These are phyloP conservation scores for Ditula angustiorana DNA, from an alignment of 2,888 invertebrate species.

Conservation along the genomic window DNA sequence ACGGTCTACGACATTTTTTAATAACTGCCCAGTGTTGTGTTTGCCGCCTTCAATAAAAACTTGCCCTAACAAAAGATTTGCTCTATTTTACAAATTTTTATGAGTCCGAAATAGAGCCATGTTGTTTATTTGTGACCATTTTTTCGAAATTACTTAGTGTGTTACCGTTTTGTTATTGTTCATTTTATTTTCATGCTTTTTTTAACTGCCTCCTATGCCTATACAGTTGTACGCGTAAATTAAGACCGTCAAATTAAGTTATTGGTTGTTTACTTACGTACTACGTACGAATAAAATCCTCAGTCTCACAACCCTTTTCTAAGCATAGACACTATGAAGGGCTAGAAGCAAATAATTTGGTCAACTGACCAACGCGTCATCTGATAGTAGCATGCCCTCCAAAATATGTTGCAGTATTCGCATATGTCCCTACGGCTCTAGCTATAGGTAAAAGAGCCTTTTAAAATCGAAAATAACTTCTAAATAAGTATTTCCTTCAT, in stretches of 20 bases:
- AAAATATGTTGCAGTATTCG: no score
- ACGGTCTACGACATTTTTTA: slow-evolving; percentile 59
- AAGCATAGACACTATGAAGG: no score
- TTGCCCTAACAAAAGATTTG: slow-evolving; percentile 58
- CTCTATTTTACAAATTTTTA: slow-evolving; percentile 74
- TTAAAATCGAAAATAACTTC: no score
- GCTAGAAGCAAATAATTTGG: no score
- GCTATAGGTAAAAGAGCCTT: no score
- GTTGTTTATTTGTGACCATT: slow-evolving; percentile 47
- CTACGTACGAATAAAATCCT: neutral
- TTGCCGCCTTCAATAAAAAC: slow-evolving; percentile 47
- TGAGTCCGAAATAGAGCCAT: slow-evolving; percentile 62
- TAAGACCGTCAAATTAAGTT: slow-evolving; percentile 2
- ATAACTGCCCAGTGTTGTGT: slow-evolving; percentile 47
- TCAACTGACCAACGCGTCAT: no score
- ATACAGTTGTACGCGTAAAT: neutral
- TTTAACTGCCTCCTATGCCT: neutral
- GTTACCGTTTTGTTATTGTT: slow-evolving; percentile 42
- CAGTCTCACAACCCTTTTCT: no score
- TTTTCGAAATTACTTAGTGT: slow-evolving; percentile 33
- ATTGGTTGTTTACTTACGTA: neutral
- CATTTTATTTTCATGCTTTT: slow-evolving; percentile 17
- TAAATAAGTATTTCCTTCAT: no score
- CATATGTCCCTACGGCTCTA: no score
- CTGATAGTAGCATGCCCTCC: no score